A percentile compares a stretch with the other conserved stretches of the same genome.
Evolutionary conservation across 1,140 invertebrate species (phyloP).

Genomic region (Diachasmimorpha longicaudata): DNA sequence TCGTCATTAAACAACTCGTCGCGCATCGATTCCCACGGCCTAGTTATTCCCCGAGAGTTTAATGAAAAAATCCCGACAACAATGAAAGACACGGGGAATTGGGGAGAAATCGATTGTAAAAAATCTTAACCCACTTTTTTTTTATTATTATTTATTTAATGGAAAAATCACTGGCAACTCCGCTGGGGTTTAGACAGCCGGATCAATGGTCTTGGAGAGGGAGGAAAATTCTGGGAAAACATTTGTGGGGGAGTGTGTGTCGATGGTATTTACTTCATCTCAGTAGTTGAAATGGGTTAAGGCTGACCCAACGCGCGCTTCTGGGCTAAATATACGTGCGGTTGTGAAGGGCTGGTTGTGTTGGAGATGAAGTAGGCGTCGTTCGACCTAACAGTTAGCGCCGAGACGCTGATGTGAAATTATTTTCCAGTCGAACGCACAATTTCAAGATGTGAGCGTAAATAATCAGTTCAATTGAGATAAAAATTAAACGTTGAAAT

Average conservation of each 20-base stretch:
- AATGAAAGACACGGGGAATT: too few relatives aligned
- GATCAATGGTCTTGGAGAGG: neutral
- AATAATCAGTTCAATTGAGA: neutral
- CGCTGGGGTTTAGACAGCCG: too few relatives aligned
- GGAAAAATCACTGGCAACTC: too few relatives aligned
- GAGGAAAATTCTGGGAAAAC: neutral
- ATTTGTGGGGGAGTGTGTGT: neutral
- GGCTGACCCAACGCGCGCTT: neutral
- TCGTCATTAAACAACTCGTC: too few relatives aligned
- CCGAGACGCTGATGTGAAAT: neutral
- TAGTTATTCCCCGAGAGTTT: too few relatives aligned
- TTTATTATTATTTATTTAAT: too few relatives aligned
- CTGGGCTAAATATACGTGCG: neutral
- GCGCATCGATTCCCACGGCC: too few relatives aligned
- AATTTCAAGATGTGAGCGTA: neutral
- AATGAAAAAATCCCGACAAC: too few relatives aligned
- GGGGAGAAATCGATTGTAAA: too few relatives aligned
- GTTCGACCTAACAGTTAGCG: neutral
- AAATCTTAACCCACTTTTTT: too few relatives aligned
- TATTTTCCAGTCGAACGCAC: neutral
- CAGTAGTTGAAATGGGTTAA: neutral
- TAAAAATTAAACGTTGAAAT: neutral
- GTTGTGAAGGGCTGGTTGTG: neutral
- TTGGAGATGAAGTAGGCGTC: neutral
- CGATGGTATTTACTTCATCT: neutral